A percentile compares a stretch with the other conserved stretches of the same genome.
phyloP scores from a whole-genome alignment of 2,113 vertebrate species.

The Heterotis niloticus region DNA sequence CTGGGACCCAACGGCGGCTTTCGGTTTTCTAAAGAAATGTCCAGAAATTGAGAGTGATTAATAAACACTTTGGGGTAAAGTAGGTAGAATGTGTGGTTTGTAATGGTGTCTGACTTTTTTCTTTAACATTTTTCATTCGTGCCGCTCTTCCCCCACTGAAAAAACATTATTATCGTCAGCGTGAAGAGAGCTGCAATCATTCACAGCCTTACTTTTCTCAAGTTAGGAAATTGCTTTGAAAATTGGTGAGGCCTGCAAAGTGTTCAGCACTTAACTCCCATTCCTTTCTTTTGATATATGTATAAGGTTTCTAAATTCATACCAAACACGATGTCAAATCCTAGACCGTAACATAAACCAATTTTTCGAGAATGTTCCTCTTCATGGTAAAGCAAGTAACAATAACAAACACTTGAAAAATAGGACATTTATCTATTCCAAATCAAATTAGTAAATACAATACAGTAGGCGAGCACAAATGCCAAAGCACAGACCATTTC shows the following conservation, averaged over 20 bases:
- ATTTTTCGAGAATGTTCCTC: slow-evolving; percentile 57
- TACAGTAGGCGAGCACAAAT: slow-evolving; percentile 19
- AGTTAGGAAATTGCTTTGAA: slow-evolving; percentile 71
- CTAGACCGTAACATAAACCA: slow-evolving; percentile 65
- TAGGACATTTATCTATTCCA: slow-evolving; percentile 44
- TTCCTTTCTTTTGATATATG: slow-evolving; percentile 42
- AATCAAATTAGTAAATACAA: slow-evolving; percentile 38
- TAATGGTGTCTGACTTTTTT: slow-evolving; percentile 44
- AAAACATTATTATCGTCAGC: slow-evolving; percentile 69
- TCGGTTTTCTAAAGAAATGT: slow-evolving; percentile 30
- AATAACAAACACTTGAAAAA: slow-evolving; percentile 47
- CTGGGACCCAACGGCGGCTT: slow-evolving; percentile 22
- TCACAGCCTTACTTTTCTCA: slow-evolving; percentile 62
- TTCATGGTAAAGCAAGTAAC: slow-evolving; percentile 56
- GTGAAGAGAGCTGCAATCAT: slow-evolving; percentile 67
- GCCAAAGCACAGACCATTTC: slow-evolving; percentile 19
- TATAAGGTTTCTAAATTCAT: slow-evolving; percentile 42
- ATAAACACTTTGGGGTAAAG: slow-evolving; percentile 52
- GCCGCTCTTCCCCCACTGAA: slow-evolving; percentile 61
- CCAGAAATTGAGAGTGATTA: slow-evolving; percentile 42
- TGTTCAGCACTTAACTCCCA: slow-evolving; percentile 59
- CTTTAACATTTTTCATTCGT: slow-evolving; percentile 55
- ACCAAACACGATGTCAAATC: slow-evolving; percentile 53
- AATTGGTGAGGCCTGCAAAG: slow-evolving; percentile 68
- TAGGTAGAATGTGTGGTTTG: slow-evolving; percentile 46